Evolutionary conservation across 2,113 vertebrate genomes (phyloP).

Genomic region (Macquaria australasica): DNA sequence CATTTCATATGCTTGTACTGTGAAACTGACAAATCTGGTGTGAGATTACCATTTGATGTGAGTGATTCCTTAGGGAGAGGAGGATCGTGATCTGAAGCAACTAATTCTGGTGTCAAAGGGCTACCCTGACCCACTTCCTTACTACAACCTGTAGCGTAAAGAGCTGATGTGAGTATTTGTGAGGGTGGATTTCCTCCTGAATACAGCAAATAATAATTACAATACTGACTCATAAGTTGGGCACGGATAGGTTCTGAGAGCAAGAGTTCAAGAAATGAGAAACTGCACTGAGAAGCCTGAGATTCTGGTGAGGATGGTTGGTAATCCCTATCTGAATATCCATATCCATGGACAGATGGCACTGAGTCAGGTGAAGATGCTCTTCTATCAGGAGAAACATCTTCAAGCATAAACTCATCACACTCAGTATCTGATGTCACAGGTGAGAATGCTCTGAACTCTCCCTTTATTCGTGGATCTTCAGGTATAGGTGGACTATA

Average conservation of each 20-base stretch:
- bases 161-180: neutral
- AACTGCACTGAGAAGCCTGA: conserved; percentile 76
- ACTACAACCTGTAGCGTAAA: neutral
- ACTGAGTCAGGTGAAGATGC: conserved; percentile 20
- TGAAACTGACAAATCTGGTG: neutral
- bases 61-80: neutral
- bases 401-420: conserved; percentile 23
- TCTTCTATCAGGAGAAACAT: neutral
- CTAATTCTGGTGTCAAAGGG: neutral
- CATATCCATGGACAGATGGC: conserved; percentile 4
- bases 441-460: conserved; percentile 17
- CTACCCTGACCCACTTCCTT: neutral
- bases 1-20: neutral
- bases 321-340: conserved; percentile 22
- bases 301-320: conserved; percentile 73
- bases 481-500: conserved; percentile 19
- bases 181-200: conserved; percentile 36
- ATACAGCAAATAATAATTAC: conserved; percentile 77
- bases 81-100: neutral
- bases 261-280: conserved; percentile 79
- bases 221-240: conserved; percentile 70
- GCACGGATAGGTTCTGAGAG: conserved; percentile 65
- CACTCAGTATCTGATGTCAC: conserved; percentile 28
- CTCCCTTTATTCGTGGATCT: conserved; percentile 14
- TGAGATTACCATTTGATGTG: neutral